Conservation (phyloP, 2,888 invertebrate genomes). For the Ennomos erosarius region DNA sequence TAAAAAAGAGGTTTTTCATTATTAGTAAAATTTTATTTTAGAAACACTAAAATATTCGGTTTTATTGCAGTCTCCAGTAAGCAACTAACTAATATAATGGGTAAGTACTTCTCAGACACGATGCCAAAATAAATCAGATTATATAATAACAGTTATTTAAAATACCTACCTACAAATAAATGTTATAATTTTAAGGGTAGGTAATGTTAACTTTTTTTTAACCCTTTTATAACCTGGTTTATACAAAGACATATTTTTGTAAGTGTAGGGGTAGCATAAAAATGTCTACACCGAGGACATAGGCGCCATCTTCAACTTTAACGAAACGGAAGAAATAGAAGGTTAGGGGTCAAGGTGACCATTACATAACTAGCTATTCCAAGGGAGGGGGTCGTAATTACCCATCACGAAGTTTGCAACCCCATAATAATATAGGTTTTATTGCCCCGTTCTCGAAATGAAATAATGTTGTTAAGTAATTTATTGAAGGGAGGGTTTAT, state of each 20-base stretch:
- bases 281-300: neutral
- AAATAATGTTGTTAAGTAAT: slow-evolving; percentile 2
- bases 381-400: slow-evolving; percentile 25
- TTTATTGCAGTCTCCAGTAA: too few relatives aligned
- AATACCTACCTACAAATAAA: too few relatives aligned
- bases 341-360: slow-evolving; percentile 14
- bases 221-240: too few relatives aligned
- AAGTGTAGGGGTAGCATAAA: neutral
- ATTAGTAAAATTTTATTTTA: too few relatives aligned
- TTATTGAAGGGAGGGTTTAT: neutral
- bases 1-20: too few relatives aligned
- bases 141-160: too few relatives aligned
- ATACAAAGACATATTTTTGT: too few relatives aligned
- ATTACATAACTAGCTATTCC: neutral
- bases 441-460: neutral
- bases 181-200: too few relatives aligned
- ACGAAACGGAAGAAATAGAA: slow-evolving; percentile 9
- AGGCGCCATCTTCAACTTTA: neutral
- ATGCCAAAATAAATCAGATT: too few relatives aligned
- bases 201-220: neutral
- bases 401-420: slow-evolving; percentile 19
- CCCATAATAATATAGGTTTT: slow-evolving; percentile 15
- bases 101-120: too few relatives aligned
- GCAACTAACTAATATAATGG: too few relatives aligned
- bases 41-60: too few relatives aligned